Evolutionary conservation across 2,797 vertebrate species (phyloP), one percentile per base, ranked within the genome.

Genomic region (Gadopsis marmoratus): DNA sequence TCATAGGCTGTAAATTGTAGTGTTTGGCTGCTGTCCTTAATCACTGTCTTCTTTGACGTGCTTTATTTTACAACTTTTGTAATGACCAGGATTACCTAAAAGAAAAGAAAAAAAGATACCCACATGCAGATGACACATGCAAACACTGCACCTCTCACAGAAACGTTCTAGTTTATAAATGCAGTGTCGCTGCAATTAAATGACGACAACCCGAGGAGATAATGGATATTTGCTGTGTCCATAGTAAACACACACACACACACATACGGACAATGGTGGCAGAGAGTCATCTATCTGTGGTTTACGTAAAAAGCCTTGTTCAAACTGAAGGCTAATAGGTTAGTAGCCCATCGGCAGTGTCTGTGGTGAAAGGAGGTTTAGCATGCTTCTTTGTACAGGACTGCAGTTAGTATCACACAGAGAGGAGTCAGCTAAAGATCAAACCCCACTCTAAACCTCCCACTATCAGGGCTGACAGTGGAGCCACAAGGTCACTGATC

Each of bases 271-370:
- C 68, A 62, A 6, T 10, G 39, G 29, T 56, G 59, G 60, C 39
- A 37, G 48, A 31, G 76, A 78, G 76, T 81, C 66, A 67, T 84
- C 47, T 67, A 14, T 71, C 56, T 60, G 45, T 74, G 43, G 59
- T 75, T 78, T 53, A 72, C 74, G 13, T 62, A 14, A 82, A 76
- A 76, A 81, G 81, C 66, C 79, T 73, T 78, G 68, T 82, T 86
- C 74, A 86, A 76, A 82, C 82, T 58, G 31, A 45, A 55, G 75
- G 78, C 66, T 86, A 84, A 86, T 74, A 78, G 69, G 71, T 76
- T 63, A 69, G 71, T 23, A 50, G 74, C 64, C 66, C 73, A 63
- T 81, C 59, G 63, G 50, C 56, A 82, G 60, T 61, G 68, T 83
- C 23, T 56, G 63, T 58, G 39, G 53, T 81, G 53, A 83, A 45